Evolutionary conservation across 1,140 invertebrate species (phyloP), one percentile per base, ranked within the genome.

Genomic region (Protaetia brevitarsis): DNA sequence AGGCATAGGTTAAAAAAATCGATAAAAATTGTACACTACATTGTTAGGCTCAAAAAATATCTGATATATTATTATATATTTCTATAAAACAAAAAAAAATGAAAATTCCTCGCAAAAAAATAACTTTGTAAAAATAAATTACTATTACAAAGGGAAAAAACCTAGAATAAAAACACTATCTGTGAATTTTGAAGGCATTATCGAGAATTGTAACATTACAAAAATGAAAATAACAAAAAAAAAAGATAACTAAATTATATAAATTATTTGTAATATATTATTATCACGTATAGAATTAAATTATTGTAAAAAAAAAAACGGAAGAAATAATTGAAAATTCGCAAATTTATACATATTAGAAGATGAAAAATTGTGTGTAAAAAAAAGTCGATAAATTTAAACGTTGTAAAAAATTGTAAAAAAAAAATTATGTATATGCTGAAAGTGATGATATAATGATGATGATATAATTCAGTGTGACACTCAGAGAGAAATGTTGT

Each of bases 171-270:
- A 27, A 36, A 51, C 31, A 51, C 37, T 58, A 64, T 67, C 67
- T 68, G 67, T 68, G 67, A 68, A 68, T 59, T 68, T 57, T 59
- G 19, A 59, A 65, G 67, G 63, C 67, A 68, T 68, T 68, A 68
- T 21, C 58, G 58, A 51, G 26, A 51, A n/a, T 45, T 45, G 28
- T 62, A 62, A 61, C 41, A 37, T 58, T 61, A 57, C 51, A 45
- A 64, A 5, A 19, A 41, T 34, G 8, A 64, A 26, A 23, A 37
- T 8, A 64, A 64, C 23, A 64, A 64, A 26, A 37, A 64, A 64
- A 23, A 28, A 57, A 29, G n/a, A n/a, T n/a, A n/a, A n/a, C n/a
- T n/a, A n/a, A n/a, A n/a, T n/a, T n/a, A n/a, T n/a, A n/a, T n/a
- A 65, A 57, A 36, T 60, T 36, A 60, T 37, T 34, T 60, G 59